Evolutionary conservation across 2,888 invertebrate species (phyloP), one percentile per base, ranked within the genome.

Genomic region (Lasioglossum calceatum): DNA sequence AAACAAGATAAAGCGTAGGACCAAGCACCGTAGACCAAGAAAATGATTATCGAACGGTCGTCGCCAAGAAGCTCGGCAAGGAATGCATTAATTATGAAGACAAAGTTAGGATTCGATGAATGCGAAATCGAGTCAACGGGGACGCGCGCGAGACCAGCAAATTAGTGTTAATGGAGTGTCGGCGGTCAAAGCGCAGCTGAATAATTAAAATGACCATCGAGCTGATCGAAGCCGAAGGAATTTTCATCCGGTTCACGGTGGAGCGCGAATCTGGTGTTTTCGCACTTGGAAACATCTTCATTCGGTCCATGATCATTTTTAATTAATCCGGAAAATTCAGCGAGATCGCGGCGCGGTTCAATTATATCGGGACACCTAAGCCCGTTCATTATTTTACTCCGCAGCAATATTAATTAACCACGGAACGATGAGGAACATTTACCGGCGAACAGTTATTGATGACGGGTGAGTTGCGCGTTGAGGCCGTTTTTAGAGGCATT

Each of bases 161-260:
- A 86, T 87, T 82, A 82, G 79, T 42, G 79, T 77, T 86, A 86
- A 87, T 86, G 77, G 61, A 82, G 86, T 79, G 87, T 74, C 86
- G 73, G 71, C 77, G 76, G 70, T 58, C 67, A 67, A 75, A 76
- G 36, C 32, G 50, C 32, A 67, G 12, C 36, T 79, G 85, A 85
- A 86, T 86, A 86, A 87, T 86, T 87, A 73, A 87, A 71, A 78
- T 50, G 78, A 42, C 70, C 47, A 19, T 75, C 81, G 73, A 70
- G 61, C 73, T 47, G 44, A 70, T 67, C 47, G 12, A 42, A 36
- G 36, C 54, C 32, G 39, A 54, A 44, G 32, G 81, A 81, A 85
- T 86, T 71, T 85, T 75, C 58, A 54, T 7, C 23, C 8, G 23
- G 77, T 75, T 44, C 14, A 44, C 44, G 44, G 44, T 44, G 75